Conservation (phyloP, 2,797 vertebrate species). For the Schizopygopsis malacanthus region DNA sequence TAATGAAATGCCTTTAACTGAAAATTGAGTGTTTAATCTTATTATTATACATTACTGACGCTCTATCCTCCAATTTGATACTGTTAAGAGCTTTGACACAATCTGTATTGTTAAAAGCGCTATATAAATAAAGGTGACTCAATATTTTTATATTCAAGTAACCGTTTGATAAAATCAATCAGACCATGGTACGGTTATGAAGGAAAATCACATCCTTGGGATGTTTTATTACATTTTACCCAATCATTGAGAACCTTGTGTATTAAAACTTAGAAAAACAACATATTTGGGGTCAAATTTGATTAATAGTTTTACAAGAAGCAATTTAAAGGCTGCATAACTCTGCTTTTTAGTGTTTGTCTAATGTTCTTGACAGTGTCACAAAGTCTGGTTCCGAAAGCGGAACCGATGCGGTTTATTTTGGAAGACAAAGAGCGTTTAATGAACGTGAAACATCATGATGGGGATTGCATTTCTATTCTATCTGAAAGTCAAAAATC, state of each 20-base stretch:
- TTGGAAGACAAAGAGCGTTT: neutral
- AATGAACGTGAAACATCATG: neutral
- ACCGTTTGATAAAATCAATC: neutral
- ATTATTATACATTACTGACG: too few species aligned
- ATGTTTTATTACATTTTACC: neutral
- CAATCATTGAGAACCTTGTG: neutral
- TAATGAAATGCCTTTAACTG: too few species aligned
- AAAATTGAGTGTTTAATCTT: too few species aligned
- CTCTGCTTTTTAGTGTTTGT: neutral
- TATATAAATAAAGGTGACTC: too few species aligned
- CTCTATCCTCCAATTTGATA: too few species aligned
- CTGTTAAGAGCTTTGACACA: too few species aligned
- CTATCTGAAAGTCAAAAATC: neutral
- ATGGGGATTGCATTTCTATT: neutral
- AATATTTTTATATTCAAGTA: neutral
- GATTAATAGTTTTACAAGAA: neutral
- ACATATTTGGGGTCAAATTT: constrained; percentile 1
- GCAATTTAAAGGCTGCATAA: neutral
- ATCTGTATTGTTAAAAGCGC: too few species aligned
- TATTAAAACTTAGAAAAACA: neutral
- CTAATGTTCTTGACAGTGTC: neutral
- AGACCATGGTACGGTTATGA: neutral
- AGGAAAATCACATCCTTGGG: neutral
- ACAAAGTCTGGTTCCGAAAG: neutral
- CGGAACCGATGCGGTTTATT: neutral